Evolutionary conservation across 2,797 vertebrate genomes (phyloP), one percentile per base, ranked within the genome.

Genomic region (Margarornis squamiger): DNA sequence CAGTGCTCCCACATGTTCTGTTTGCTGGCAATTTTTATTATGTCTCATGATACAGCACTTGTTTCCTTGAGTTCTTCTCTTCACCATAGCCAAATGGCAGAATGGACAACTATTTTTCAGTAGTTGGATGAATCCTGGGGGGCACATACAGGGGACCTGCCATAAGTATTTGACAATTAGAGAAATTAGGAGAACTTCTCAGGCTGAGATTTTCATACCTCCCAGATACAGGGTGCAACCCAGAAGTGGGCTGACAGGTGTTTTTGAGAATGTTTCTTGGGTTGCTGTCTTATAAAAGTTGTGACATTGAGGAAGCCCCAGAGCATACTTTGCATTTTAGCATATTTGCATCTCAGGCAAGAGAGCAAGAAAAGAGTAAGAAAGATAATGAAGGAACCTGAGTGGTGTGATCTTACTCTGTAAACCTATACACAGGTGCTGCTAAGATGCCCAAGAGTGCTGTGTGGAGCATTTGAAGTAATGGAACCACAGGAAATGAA

Each of bases 121-220:
- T 36, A 70, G 29, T 7, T 85, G 29, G 39, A 36, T 68, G 41
- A 80, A 54, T 75, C n/a, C 38, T 27, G 54, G 32, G 22, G 10
- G 24, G 5, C 51, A 27, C 0, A 0, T 32, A 38, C 3, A 51
- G 39, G 17, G 34, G 9, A 30, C 3, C 3, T 36, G 14, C 32
- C 2, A 3, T 14, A 75, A 10, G 8, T 19, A 26, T n/a, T 75
- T 59, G 30, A 62, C 51, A 77, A 7, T n/a, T n/a, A 59, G 36
- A 72, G 58, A 84, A 80, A 27, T 78, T 16, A 75, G 38, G 41
- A 81, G 29, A 10, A 30, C 32, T 66, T 66, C 36, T 68, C 27
- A 75, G 51, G 39, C 38, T 59, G 34, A 91, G 61, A 68, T 21
- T n/a, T 73, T 85, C 36, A 26, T 26, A 66, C 20, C 36, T 57